These are phyloP conservation scores for Eulemur mongoz DNA, from an alignment of 2,797 vertebrate species.

Conservation along the genomic window DNA sequence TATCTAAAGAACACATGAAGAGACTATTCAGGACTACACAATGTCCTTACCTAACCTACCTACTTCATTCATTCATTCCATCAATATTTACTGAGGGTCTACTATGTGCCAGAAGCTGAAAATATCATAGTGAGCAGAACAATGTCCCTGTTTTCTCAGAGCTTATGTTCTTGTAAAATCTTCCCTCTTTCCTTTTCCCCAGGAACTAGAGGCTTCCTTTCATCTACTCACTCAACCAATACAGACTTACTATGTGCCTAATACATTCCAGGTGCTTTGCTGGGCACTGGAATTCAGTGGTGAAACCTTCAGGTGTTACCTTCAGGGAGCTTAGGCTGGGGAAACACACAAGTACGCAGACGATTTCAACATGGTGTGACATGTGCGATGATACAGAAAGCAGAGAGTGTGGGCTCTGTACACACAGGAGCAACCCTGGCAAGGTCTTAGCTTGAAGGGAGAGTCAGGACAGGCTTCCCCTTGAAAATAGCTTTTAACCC, in stretches of 20 bases:
- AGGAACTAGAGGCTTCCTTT: background rate
- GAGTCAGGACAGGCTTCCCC: background rate
- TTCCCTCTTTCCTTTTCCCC: background rate
- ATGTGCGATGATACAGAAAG: rapidly evolving
- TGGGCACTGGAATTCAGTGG: background rate
- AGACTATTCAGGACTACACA: background rate
- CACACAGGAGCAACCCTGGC: too few species aligned
- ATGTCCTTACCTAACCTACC: background rate
- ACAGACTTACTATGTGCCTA: too few species aligned
- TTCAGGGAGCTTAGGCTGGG: background rate
- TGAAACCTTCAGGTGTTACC: background rate
- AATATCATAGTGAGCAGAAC: background rate
- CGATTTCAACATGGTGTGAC: rapidly evolving
- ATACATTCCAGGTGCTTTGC: rapidly evolving
- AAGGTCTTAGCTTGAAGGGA: background rate
- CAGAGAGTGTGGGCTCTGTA: background rate
- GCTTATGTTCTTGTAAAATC: background rate
- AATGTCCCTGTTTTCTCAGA: background rate
- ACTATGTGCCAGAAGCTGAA: background rate
- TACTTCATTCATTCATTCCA: background rate
- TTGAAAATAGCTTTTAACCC: background rate
- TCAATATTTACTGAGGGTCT: too few species aligned
- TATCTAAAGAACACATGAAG: too few species aligned
- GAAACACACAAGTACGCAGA: background rate
- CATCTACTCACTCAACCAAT: too few species aligned